Evolutionary conservation across 2,113 vertebrate species (phyloP), one percentile per base, ranked within the genome.

Genomic region (Hoplias malabaricus): DNA sequence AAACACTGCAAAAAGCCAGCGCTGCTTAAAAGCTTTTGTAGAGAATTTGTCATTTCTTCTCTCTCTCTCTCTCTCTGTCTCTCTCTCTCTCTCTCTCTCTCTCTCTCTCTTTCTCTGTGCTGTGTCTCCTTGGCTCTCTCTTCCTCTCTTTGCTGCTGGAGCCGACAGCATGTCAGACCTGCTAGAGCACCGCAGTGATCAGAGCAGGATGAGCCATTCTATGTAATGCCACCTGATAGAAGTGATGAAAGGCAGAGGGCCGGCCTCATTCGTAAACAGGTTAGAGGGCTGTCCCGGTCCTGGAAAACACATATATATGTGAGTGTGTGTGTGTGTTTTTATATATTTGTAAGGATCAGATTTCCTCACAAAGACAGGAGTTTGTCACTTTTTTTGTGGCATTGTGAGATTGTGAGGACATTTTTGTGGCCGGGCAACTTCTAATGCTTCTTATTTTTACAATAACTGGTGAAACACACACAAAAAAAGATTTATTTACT

Each of bases 171-270:
- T 31, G 50, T 43, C 50, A 16, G 43, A 42, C 14, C 31, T 21
- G 34, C 33, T 38, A 53, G 10, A 57, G 62, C 29, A 34, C 46
- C 29, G 16, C 62, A 8, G 50, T 42, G 65, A 57, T 67, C 19
- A 43, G 63, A 38, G 7, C 33, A 29, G 11, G 48, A 29, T 21
- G 48, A 53, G 48, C 10, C 16, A 11, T 59, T 48, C 13, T 23
- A 31, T 61, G 53, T 48, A 69, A 69, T 61, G 34, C 21, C 31
- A 5, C 5, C 53, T 50, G n/a, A 77, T 77, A 59, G 56, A 25
- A 69, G 75, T 63, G 57, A 72, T 71, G 69, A 79, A 65, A 79
- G 77, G 36, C 53, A 33, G 21, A 65, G 77, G 59, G 63, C 46
- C 2, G 13, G 10, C 10, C 34, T 19, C 42, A 16, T 2, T 56